A percentile compares a stretch with the other conserved stretches of the same genome.
These are phyloP conservation scores for Eupithecia tripunctaria DNA, from an alignment of 2,888 invertebrate genomes.

Conservation along the genomic window DNA sequence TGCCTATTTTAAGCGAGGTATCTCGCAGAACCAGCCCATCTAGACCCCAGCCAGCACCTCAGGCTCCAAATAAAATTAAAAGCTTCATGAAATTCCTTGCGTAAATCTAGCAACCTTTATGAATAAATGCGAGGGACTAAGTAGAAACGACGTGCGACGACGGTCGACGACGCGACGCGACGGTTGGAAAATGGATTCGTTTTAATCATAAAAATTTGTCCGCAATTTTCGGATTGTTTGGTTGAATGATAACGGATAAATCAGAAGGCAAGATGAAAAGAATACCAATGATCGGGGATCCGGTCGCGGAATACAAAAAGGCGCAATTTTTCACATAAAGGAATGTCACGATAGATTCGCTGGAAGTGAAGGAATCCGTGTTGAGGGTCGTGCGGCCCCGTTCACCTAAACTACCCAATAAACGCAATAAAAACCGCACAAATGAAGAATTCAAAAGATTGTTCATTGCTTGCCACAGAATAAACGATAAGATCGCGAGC, in stretches of 20 bases:
- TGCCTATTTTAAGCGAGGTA: conserved; percentile 70
- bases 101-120: conserved; percentile 55
- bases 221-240: conserved; percentile 40
- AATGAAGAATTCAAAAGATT: conserved; percentile 63
- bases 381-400: conserved; percentile 58
- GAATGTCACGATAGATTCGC: conserved; percentile 57
- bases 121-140: conserved; percentile 47
- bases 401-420: conserved; percentile 62
- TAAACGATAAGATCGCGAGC: conserved; percentile 25
- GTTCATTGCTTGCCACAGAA: conserved; percentile 59
- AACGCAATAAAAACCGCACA: conserved; percentile 65
- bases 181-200: conserved; percentile 43
- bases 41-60: conserved; percentile 50
- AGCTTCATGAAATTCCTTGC: conserved; percentile 59
- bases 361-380: conserved; percentile 59
- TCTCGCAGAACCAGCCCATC: conserved; percentile 59
- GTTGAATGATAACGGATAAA: conserved; percentile 35
- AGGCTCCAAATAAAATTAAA: conserved; percentile 65
- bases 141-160: too few relatives aligned
- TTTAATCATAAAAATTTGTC: conserved; percentile 40
- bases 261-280: conserved; percentile 44
- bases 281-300: conserved; percentile 45
- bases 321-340: conserved; percentile 45
- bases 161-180: conserved; percentile 28
- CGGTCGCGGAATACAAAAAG: conserved; percentile 39